Base-by-base conservation (phyloP, 2,888 invertebrate species). In the Cenopis cana region DNA sequence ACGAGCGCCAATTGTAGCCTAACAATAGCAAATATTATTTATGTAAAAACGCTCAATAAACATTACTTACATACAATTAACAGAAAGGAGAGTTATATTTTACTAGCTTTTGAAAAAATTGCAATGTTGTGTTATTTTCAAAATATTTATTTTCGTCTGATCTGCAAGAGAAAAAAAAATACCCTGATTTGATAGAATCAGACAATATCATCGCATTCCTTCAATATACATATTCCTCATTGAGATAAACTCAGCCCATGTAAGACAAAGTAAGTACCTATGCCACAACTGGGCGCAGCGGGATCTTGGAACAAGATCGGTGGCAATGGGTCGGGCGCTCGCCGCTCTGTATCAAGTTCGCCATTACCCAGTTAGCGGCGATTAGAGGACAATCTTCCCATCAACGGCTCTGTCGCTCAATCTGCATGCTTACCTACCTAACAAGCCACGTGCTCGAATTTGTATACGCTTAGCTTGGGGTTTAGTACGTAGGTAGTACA, bases 291-390 rank as follows among this genome's bases (percentile, higher is more conserved):
- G 20, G 66, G 67, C 54, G 65, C 70, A 49, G 62, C 70, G 36
- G 65, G 33, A 54, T 66, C 46, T 70, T 18, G 73, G 77, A 82
- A 83, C 80, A 79, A 76, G 81, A 82, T 79, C 82, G 77, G 79
- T 82, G 82, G 81, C 84, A 83, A 79, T 85, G 81, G 81, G 81
- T 81, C 81, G 81, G 74, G 76, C 79, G 80, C 77, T 69, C 78
- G 80, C 75, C 75, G 75, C 76, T 72, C 76, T 76, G 80, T 85
- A 88, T 86, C 88, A 88, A 89, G 88, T 89, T 89, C 77, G 78
- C 85, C 82, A 91, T 91, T 92, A 90, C 84, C 86, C 84, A 87
- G 89, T 92, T 91, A 89, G 85, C 74, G 81, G 75, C 85, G 86
- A 90, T 90, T 88, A 88, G 77, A 70, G 79, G 82, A 80, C 89